Evolutionary conservation across 2,888 invertebrate species (phyloP).

Genomic region (Lepidocyrtinus sp.): DNA sequence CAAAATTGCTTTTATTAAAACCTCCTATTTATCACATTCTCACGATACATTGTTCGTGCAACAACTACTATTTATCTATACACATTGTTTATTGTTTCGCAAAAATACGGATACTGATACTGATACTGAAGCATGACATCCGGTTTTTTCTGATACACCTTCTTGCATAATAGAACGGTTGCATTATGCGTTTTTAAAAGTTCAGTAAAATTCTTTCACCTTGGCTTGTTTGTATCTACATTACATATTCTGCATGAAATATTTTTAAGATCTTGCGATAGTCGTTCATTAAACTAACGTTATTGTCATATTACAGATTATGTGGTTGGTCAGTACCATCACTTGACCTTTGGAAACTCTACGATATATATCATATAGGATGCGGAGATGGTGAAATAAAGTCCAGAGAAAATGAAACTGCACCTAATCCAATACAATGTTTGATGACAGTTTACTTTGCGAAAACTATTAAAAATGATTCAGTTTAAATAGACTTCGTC

Average conservation of each 20-base stretch:
- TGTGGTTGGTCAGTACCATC: neutral
- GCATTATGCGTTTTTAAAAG: neutral
- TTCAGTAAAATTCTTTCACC: neutral
- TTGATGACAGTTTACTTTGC: no score
- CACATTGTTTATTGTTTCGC: neutral
- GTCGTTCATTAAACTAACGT: neutral
- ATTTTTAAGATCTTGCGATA: neutral
- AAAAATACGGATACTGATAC: neutral
- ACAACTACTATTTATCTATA: neutral
- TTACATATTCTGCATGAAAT: no score
- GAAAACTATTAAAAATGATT: no score
- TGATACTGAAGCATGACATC: neutral
- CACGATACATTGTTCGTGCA: neutral
- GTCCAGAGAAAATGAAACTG: neutral
- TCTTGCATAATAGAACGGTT: neutral
- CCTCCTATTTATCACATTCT: neutral
- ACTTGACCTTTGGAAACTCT: neutral
- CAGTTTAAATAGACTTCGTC: no score
- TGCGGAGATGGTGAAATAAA: neutral
- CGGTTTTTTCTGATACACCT: neutral
- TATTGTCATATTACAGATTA: neutral
- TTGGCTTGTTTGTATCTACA: neutral
- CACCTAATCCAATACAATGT: neutral
- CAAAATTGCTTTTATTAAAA: neutral
- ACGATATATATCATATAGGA: neutral